Evolutionary conservation across 2,113 vertebrate species (phyloP).

Genomic region (Corythornis cristatus): DNA sequence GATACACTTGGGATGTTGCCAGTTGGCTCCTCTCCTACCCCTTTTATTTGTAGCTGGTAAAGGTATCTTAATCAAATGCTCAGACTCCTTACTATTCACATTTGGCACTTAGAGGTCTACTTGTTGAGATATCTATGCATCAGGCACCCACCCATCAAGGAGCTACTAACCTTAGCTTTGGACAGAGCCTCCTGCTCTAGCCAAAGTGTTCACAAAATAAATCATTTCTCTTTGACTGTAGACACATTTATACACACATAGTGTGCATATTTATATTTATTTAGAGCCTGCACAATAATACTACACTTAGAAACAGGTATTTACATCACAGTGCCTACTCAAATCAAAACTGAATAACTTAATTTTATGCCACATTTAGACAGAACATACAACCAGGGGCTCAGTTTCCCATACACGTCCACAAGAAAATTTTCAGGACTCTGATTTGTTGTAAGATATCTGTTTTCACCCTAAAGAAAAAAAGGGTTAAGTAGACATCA

Average conservation of each 20-base stretch:
- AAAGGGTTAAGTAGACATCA: neutral
- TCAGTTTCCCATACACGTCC: neutral
- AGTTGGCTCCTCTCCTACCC: neutral
- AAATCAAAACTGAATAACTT: neutral
- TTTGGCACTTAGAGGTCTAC: neutral
- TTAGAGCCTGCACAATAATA: neutral
- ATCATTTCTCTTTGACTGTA: neutral
- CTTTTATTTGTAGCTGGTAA: neutral
- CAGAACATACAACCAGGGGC: neutral
- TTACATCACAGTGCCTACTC: neutral
- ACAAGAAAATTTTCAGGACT: neutral
- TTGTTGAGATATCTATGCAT: neutral
- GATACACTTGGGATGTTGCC: neutral
- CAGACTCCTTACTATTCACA: neutral
- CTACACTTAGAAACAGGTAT: neutral
- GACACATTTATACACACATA: neutral
- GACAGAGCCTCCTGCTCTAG: neutral
- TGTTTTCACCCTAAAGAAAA: neutral
- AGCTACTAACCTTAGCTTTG: neutral
- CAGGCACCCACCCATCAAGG: neutral
- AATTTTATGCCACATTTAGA: neutral
- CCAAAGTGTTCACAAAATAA: neutral
- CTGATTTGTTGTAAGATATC: neutral
- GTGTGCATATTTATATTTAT: neutral
- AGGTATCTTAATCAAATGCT: neutral